These are phyloP conservation scores for Cacoxenus indagator DNA, from an alignment of 2,888 invertebrate species.

Conservation along the genomic window DNA sequence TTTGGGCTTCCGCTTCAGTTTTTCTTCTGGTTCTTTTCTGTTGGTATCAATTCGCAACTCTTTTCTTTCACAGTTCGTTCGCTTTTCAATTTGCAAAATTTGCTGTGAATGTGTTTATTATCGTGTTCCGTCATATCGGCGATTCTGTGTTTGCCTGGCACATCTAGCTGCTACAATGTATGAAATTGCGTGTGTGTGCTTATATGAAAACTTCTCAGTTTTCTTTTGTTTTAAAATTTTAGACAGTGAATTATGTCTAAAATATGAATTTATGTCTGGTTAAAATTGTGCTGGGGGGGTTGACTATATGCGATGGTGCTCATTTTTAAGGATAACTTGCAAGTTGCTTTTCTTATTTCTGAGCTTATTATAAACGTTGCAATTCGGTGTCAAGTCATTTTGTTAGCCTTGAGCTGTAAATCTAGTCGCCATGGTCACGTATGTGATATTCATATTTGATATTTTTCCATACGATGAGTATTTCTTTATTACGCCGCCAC, in stretches of 20 bases:
- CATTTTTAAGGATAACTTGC: too few relatives aligned
- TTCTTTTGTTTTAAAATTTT: constrained; percentile 16
- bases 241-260: constrained; percentile 19
- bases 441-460: too few relatives aligned
- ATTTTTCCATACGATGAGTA: too few relatives aligned
- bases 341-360: too few relatives aligned
- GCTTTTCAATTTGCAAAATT: constrained; percentile 55
- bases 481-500: too few relatives aligned
- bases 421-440: too few relatives aligned
- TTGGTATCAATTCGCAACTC: constrained; percentile 10
- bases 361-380: too few relatives aligned
- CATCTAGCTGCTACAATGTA: not conserved
- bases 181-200: not conserved
- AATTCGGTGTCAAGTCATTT: too few relatives aligned
- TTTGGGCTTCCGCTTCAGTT: constrained; percentile 26
- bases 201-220: constrained; percentile 15
- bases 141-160: not conserved
- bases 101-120: constrained; percentile 52
- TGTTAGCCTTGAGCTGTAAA: too few relatives aligned
- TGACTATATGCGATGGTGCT: too few relatives aligned
- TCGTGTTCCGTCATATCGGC: constrained; percentile 30
- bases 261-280: constrained; percentile 10
- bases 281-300: not conserved
- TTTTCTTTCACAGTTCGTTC: constrained; percentile 33
- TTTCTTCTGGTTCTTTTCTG: not conserved